A percentile compares a stretch with the other conserved stretches of the same genome.
These are phyloP conservation scores for Turritopsis dohrnii DNA, from an alignment of 30 jellyfish, hydroid and myxozoan genomes.

Conservation along the genomic window DNA sequence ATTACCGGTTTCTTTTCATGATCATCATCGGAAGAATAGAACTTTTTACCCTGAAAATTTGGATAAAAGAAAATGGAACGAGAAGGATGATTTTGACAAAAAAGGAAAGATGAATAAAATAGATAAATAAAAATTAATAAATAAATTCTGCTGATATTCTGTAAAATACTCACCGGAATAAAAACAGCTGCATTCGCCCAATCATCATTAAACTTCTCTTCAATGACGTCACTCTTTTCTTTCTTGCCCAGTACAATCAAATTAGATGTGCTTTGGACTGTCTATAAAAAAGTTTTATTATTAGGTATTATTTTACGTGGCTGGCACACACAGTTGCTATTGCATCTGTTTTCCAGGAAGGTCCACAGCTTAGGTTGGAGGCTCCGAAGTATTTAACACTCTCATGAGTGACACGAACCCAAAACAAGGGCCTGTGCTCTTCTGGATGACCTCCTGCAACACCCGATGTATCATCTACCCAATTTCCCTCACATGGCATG, in stretches of 20 bases:
- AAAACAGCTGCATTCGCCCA: constrained; percentile 23
- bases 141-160: not conserved
- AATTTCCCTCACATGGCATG: no score
- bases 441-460: no score
- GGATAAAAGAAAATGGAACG: not conserved
- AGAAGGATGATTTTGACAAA: not conserved
- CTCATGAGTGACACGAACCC: no score
- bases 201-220: not conserved
- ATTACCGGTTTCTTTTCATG: not conserved
- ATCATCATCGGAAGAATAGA: constrained; percentile 23
- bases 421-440: no score
- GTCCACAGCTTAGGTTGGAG: no score
- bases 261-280: not conserved
- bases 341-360: no score
- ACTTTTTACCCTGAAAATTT: constrained; percentile 30
- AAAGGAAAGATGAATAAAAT: not conserved
- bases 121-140: not conserved
- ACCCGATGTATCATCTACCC: no score
- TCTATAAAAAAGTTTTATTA: not conserved
- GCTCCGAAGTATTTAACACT: no score
- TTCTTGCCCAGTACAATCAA: not conserved
- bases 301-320: no score
- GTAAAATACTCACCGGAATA: constrained; percentile 17
- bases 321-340: no score
- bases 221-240: not conserved